A percentile compares a stretch with the other conserved stretches of the same genome.
Evolutionary conservation across 2,113 vertebrate species (phyloP).

Genomic region (Meleagris gallopavo): DNA sequence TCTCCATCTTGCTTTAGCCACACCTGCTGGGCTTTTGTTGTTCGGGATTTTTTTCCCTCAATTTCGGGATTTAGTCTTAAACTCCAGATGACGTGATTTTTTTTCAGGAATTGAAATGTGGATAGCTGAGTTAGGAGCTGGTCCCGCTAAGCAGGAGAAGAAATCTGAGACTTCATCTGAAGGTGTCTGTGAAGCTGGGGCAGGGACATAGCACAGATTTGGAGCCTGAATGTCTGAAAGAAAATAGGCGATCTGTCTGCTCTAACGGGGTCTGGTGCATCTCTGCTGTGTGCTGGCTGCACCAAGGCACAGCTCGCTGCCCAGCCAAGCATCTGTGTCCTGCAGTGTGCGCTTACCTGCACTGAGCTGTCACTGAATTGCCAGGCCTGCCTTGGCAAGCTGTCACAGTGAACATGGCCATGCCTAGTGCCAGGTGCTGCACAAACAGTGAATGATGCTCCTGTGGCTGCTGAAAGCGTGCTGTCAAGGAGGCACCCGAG

Average conservation of each 20-base stretch:
- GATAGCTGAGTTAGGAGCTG: background rate
- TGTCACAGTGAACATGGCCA: background rate
- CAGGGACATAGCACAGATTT: background rate
- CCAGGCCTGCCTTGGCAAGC: background rate
- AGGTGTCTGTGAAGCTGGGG: background rate
- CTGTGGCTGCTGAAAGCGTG: background rate
- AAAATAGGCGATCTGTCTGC: slow-evolving; percentile 41
- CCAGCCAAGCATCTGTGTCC: slow-evolving; percentile 3
- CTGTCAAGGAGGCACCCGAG: background rate
- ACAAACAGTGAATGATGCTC: background rate
- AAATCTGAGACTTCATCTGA: background rate
- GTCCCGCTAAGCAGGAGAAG: background rate
- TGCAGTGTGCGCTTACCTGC: slow-evolving; percentile 17
- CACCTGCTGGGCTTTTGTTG: background rate
- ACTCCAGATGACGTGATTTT: background rate
- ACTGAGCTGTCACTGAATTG: background rate
- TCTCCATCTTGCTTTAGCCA: background rate
- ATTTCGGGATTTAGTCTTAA: background rate
- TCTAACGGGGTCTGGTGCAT: background rate
- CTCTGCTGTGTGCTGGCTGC: background rate
- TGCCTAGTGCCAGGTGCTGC: background rate
- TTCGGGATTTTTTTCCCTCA: background rate
- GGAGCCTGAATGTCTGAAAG: slow-evolving; percentile 9
- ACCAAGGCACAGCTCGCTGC: background rate
- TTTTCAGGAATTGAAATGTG: background rate